These are phyloP conservation scores for Gnathonemus longibarbis DNA, from an alignment of 2,113 vertebrate genomes.

Conservation along the genomic window DNA sequence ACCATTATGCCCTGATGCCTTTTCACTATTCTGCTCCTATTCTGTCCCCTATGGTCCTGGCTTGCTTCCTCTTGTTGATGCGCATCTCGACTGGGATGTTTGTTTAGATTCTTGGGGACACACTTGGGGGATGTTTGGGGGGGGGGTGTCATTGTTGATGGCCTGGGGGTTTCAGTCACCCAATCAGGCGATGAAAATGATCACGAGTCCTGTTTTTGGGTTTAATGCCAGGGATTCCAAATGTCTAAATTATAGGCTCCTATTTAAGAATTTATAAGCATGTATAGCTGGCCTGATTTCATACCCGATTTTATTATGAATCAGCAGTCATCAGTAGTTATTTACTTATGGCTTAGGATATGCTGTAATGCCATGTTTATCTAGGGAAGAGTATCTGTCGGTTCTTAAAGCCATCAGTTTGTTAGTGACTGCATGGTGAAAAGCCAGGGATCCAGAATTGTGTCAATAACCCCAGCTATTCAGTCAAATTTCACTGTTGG, in stretches of 20 bases:
- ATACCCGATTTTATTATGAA: background rate
- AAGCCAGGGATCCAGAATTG: slow-evolving; percentile 28
- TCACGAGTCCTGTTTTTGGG: background rate
- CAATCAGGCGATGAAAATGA: background rate
- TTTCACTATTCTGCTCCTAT: slow-evolving; percentile 31
- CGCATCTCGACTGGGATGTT: slow-evolving; percentile 33
- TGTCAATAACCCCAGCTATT: slow-evolving; percentile 34
- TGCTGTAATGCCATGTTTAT: background rate
- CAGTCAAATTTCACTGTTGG: slow-evolving; percentile 45
- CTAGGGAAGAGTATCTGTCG: background rate
- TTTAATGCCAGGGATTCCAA: background rate
- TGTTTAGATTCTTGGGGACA: slow-evolving; percentile 21
- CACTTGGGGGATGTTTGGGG: slow-evolving; percentile 23
- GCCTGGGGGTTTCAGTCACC: background rate
- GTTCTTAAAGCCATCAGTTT: background rate
- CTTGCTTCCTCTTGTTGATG: slow-evolving; percentile 45
- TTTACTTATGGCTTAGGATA: background rate
- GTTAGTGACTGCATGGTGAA: slow-evolving; percentile 44
- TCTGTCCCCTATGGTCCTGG: slow-evolving; percentile 38
- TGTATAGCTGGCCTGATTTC: background rate
- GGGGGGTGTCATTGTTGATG: background rate
- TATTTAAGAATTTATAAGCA: background rate
- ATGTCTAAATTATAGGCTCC: background rate
- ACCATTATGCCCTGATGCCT: slow-evolving; percentile 14
- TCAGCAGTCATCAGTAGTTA: background rate